These are phyloP conservation scores for Dendrolimus kikuchii DNA, from an alignment of 1,140 invertebrate species.

Conservation along the genomic window DNA sequence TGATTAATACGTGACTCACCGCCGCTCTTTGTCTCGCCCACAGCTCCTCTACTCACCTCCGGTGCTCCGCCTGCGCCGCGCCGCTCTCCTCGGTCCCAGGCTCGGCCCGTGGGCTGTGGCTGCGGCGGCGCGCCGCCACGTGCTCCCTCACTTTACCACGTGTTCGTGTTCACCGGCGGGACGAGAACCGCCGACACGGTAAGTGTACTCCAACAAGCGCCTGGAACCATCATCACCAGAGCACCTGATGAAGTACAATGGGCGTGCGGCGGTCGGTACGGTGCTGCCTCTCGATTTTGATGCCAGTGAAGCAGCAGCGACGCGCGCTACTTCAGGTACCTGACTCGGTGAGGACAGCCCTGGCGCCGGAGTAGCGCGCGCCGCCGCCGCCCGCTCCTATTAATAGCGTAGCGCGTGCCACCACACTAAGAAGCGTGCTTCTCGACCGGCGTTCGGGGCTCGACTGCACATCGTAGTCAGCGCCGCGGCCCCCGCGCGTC, in stretches of 20 bases:
- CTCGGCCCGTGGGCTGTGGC: constrained; percentile 14
- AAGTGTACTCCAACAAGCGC: constrained; percentile 97
- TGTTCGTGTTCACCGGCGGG: constrained; percentile 9
- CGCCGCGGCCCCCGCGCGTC: constrained; percentile 56
- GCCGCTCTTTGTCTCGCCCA: constrained; percentile 43
- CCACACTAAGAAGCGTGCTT: constrained; percentile 30
- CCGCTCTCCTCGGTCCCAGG: constrained; percentile 34
- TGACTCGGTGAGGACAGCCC: constrained; percentile 82
- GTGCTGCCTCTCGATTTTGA: constrained; percentile 1
- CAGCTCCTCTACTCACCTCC: constrained; percentile 32
- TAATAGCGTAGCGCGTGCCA: constrained; percentile 30
- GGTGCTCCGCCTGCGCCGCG: constrained; percentile 10
- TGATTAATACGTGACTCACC: constrained; percentile 52
- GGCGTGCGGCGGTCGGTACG: constrained; percentile 80
- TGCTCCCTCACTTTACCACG: constrained; percentile 18
- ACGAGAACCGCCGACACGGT: constrained; percentile 75
- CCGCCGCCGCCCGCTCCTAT: constrained; percentile 45
- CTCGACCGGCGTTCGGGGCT: constrained; percentile 35
- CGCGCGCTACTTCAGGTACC: constrained; percentile 99
- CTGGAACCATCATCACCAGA: constrained; percentile 91
- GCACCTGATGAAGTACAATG: constrained; percentile 99
- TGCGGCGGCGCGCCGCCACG: constrained; percentile 26
- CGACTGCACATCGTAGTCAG: constrained; percentile 50
- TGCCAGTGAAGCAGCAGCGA: constrained; percentile 63
- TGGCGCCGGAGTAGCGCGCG: constrained; percentile 65